Evolutionary conservation across 2,888 invertebrate genomes (phyloP), one percentile per base, ranked within the genome.

Genomic region (Uropetala carovei): DNA sequence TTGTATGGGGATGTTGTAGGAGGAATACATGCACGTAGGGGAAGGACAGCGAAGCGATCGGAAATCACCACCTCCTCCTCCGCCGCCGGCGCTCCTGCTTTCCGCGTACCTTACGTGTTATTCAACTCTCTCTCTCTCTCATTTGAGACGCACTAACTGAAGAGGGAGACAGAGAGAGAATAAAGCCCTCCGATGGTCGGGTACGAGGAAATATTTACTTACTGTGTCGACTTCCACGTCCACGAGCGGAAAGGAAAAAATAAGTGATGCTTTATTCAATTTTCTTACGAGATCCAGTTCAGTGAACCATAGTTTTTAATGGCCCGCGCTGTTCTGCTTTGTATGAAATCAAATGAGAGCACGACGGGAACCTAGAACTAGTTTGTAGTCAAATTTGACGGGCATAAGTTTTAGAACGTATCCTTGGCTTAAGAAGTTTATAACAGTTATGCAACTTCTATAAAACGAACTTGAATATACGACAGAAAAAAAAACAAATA

Each of bases 171-270:
- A 43, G 43, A 5, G 43, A 43, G 43, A 27, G 75, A 27, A 22
- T 22, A 22, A 75, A 75, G 5, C 75, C 22, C 75, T 75, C 68
- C 16, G 68, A 68, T 16, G 13, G n/a, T 22, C 68, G 68, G 68
- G 22, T 4, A 75, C 13, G 75, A n/a, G 75, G 75, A 75, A 75
- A 75, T 27, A 75, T 75, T 75, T 75, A 75, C 75, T 75, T 75
- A 75, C 75, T 22, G 75, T 22, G 75, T n/a, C 75, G 75, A 22
- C 22, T 75, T 75, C 68, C 68, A 18, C 22, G 75, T 27, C 22
- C 68, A 64, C 64, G 5, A 43, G 43, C 43, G 7, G 64, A 64
- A 18, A 4, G 75, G 22, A 13, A 75, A 75, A 75, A 75, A 22
- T 22, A 27, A 75, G 22, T 22, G 75, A 75, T 43, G 43, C 43